Conservation (phyloP, 2,797 vertebrate genomes). For the Sphaeramia orbicularis region DNA sequence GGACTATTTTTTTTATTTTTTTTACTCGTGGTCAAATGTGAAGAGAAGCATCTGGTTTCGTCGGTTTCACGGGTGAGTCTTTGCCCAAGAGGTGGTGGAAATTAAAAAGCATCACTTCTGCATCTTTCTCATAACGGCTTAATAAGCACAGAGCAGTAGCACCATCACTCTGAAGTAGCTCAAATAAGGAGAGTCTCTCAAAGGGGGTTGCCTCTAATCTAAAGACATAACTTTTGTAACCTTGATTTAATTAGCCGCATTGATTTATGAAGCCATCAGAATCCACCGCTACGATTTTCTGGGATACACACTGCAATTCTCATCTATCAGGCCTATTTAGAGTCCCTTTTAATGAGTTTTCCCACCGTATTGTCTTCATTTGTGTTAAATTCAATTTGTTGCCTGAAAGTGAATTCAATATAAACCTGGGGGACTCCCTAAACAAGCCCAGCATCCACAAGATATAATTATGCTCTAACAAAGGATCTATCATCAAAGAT, state of each 20-base stretch:
- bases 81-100: slow-evolving; percentile 5
- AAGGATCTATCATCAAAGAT: slow-evolving; percentile 60
- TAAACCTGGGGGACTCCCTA: slow-evolving; percentile 59
- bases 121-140: slow-evolving; percentile 19
- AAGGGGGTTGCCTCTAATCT: slow-evolving; percentile 41
- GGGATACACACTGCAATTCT: slow-evolving; percentile 37
- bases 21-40: slow-evolving; percentile 42
- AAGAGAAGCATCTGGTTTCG: slow-evolving; percentile 6
- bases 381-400: slow-evolving; percentile 69
- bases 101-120: slow-evolving; percentile 22
- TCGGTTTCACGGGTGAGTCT: slow-evolving; percentile 16
- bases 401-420: slow-evolving; percentile 69
- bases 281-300: slow-evolving; percentile 45
- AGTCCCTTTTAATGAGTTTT: slow-evolving; percentile 68
- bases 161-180: slow-evolving; percentile 1
- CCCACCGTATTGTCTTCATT: slow-evolving; percentile 66
- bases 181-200: slow-evolving; percentile 34
- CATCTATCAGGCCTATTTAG: slow-evolving; percentile 64
- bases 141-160: slow-evolving; percentile 13
- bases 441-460: slow-evolving; percentile 50
- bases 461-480: slow-evolving; percentile 65
- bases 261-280: slow-evolving; percentile 61
- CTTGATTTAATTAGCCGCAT: slow-evolving; percentile 58
- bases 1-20: slow-evolving; percentile 50
- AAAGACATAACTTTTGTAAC: slow-evolving; percentile 41